These are phyloP conservation scores for Blennius ocellaris DNA, from an alignment of 2,113 vertebrate genomes.

Conservation along the genomic window DNA sequence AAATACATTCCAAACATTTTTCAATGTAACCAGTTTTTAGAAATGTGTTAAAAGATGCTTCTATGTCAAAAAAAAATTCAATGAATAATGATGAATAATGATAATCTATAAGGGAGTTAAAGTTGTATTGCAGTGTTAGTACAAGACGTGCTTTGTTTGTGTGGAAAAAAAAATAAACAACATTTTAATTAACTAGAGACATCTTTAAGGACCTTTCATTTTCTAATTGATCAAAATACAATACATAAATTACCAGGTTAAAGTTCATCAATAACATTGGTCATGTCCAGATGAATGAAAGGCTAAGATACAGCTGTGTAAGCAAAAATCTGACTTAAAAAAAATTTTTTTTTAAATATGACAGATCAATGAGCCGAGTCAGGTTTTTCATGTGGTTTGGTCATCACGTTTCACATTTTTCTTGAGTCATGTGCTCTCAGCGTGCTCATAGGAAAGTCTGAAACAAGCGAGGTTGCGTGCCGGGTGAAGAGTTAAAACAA, in stretches of 20 bases:
- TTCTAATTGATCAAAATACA: too few relatives aligned
- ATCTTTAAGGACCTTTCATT: too few relatives aligned
- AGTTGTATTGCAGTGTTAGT: neutral
- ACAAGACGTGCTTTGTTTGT: neutral
- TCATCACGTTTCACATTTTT: slow-evolving; percentile 36
- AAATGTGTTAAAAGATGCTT: too few relatives aligned
- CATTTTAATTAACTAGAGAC: too few relatives aligned
- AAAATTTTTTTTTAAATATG: neutral
- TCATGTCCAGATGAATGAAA: neutral
- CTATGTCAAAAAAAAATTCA: too few relatives aligned
- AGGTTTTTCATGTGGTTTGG: slow-evolving; percentile 58
- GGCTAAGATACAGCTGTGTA: neutral
- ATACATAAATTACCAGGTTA: neutral
- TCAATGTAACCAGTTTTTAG: too few relatives aligned
- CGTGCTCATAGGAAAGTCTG: slow-evolving; percentile 34
- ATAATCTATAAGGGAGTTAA: too few relatives aligned
- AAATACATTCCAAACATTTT: too few relatives aligned
- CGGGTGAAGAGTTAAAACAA: slow-evolving; percentile 35
- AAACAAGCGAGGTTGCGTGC: slow-evolving; percentile 58
- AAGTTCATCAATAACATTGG: neutral
- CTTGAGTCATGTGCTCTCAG: slow-evolving; percentile 17
- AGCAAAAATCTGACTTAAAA: neutral
- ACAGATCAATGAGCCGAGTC: neutral
- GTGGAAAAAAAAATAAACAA: too few relatives aligned
- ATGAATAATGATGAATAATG: too few relatives aligned